These are phyloP conservation scores for Rhaphigaster nebulosa DNA, from an alignment of 2,888 invertebrate species.

Conservation along the genomic window DNA sequence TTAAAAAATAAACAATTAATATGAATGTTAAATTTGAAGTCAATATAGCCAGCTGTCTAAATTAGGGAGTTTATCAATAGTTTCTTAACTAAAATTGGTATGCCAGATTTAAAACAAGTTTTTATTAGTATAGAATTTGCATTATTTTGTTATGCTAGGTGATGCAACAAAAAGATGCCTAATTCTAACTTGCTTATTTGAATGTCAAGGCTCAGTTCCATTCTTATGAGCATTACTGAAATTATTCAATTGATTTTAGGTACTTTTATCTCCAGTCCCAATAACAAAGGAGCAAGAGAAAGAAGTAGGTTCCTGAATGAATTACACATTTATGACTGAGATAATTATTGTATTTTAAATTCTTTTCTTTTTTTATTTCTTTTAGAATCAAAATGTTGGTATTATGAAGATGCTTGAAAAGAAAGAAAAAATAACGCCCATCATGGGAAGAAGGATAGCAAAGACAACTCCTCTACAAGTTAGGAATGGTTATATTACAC, in stretches of 20 bases:
- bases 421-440: constrained; percentile 16
- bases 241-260: constrained; percentile 21
- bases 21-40: neutral
- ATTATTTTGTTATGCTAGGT: neutral
- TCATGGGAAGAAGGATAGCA: neutral
- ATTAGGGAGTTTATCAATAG: neutral
- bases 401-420: neutral
- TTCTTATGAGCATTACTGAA: constrained; percentile 3
- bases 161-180: too few species aligned
- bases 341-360: neutral
- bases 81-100: too few species aligned
- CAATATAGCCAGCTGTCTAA: neutral
- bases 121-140: too few species aligned
- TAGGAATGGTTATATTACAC: constrained; percentile 43
- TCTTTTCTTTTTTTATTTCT: neutral
- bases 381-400: constrained; percentile 2
- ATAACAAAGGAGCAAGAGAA: constrained; percentile 32
- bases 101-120: too few species aligned
- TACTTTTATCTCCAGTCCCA: constrained; percentile 28
- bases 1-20: too few species aligned
- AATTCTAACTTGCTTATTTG: neutral
- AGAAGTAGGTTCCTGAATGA: constrained; percentile 12
- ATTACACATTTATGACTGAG: neutral
- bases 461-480: constrained; percentile 16
- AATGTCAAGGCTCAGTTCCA: neutral